These are phyloP conservation scores for Amblyopsis rosae DNA, from an alignment of 2,113 vertebrate genomes.

Conservation along the genomic window DNA sequence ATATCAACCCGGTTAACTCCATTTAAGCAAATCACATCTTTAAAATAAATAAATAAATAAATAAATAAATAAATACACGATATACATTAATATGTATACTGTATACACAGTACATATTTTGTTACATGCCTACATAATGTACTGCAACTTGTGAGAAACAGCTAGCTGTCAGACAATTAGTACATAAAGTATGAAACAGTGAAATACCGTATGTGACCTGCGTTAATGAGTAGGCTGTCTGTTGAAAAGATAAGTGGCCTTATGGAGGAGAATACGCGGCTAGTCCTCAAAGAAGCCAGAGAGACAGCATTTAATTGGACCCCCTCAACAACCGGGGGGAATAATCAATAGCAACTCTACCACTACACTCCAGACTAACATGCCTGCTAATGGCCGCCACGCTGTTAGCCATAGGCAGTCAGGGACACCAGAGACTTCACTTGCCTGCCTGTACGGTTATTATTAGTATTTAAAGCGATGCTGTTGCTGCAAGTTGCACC, in stretches of 20 bases:
- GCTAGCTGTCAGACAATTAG: too few relatives aligned
- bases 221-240: slow-evolving; percentile 24
- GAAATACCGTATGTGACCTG: slow-evolving; percentile 1
- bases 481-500: not conserved
- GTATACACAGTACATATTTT: too few relatives aligned
- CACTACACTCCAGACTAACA: slow-evolving; percentile 4
- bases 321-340: slow-evolving; percentile 21
- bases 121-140: too few relatives aligned
- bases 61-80: too few relatives aligned
- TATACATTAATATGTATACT: too few relatives aligned
- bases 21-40: too few relatives aligned
- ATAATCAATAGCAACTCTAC: slow-evolving; percentile 25
- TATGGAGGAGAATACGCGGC: slow-evolving; percentile 9
- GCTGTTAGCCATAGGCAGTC: not conserved
- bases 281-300: not conserved
- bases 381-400: slow-evolving; percentile 2
- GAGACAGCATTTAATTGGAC: slow-evolving; percentile 41
- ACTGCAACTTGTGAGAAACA: too few relatives aligned
- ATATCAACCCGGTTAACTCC: too few relatives aligned
- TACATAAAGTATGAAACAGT: too few relatives aligned
- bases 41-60: too few relatives aligned
- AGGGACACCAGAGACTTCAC: not conserved
- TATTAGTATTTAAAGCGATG: not conserved
- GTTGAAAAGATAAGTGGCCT: slow-evolving; percentile 32
- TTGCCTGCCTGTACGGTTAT: not conserved